Evolutionary conservation across 2,797 vertebrate species (phyloP), one percentile per base, ranked within the genome.

Genomic region (Pteronotus mesoamericanus): DNA sequence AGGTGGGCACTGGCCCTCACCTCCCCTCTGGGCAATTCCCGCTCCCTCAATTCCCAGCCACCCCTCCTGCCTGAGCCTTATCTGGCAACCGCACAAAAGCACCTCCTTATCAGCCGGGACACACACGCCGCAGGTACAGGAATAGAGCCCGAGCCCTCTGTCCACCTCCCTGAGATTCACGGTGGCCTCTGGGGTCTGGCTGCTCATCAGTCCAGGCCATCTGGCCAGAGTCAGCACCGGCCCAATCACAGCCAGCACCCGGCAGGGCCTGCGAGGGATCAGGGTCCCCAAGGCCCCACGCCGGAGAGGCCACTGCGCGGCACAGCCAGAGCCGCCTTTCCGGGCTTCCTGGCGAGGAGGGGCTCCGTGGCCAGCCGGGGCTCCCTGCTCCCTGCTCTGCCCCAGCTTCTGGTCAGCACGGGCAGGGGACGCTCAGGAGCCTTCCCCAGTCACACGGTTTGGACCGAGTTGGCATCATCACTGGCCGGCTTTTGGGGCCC

Each of bases 51-150:
- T 32, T 32, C 48, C 77, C 51, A 37, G 78, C 32, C 2, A 2
- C 16, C 42, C 37, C 29, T 64, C 78, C 71, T 80, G 51, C 77
- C 44, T 9, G 12, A 59, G 72, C 32, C 39, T 21, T 77, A 66
- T 88, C 55, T 84, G 94, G 87, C 24, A 69, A 11, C 24, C 68
- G 22, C 69, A 93, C 80, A 90, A 69, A 94, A 78, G 24, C 9
- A 0, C 26, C 29, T 90, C 46, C 94, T 96, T 91, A 90, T 94
- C 94, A 92, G 78, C 55, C 57, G 11, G 75, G 80, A 75, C 94
- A 68, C 94, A 87, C 1, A 0, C 0, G 0, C 14, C 2, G 26
- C 66, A 0, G 32, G 24, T 2, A 32, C 34, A 48, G 64, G 91
- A 46, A 74, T 0, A 0, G 19, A 95, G 55, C 77, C 77, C 6